A percentile compares a stretch with the other conserved stretches of the same genome.
These are phyloP conservation scores for Aspiorhynchus laticeps DNA, from an alignment of 2,113 vertebrate species.

Conservation along the genomic window DNA sequence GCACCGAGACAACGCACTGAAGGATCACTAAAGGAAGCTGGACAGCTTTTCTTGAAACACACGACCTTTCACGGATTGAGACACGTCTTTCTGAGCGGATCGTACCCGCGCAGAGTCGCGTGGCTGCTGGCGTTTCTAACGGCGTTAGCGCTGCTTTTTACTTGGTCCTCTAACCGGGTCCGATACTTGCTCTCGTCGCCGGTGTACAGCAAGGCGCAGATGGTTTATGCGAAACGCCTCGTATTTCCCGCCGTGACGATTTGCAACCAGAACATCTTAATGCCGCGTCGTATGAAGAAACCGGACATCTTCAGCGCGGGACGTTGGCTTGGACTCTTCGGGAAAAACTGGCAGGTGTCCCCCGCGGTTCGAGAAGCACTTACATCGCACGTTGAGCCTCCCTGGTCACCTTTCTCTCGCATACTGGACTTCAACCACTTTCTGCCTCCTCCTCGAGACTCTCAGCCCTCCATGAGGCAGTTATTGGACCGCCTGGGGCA, in stretches of 20 bases:
- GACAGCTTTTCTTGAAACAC: constrained; percentile 77
- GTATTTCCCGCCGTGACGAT: constrained; percentile 84
- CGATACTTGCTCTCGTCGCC: constrained; percentile 81
- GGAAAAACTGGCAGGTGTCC: constrained; percentile 75
- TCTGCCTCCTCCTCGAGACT: constrained; percentile 78
- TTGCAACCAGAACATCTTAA: constrained; percentile 81
- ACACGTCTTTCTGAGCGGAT: constrained; percentile 77
- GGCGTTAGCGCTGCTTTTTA: constrained; percentile 76
- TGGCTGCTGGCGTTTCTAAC: constrained; percentile 79
- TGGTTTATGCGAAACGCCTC: constrained; percentile 80
- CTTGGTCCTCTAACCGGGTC: constrained; percentile 81
- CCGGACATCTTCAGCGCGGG: constrained; percentile 81
- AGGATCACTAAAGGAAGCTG: constrained; percentile 72
- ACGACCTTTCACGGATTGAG: constrained; percentile 78
- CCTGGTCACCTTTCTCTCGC: constrained; percentile 77
- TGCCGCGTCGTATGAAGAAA: constrained; percentile 80
- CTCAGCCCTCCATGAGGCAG: constrained; percentile 76
- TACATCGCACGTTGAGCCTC: constrained; percentile 61
- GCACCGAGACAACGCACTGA: constrained; percentile 64
- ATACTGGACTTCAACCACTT: constrained; percentile 83
- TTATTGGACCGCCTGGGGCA: constrained; percentile 81
- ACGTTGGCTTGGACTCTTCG: constrained; percentile 80
- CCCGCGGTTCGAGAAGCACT: constrained; percentile 74
- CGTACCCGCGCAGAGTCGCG: constrained; percentile 77
- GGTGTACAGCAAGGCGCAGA: constrained; percentile 80